Base-by-base conservation (phyloP, 2,113 vertebrate species). In the Lonchura striata region DNA sequence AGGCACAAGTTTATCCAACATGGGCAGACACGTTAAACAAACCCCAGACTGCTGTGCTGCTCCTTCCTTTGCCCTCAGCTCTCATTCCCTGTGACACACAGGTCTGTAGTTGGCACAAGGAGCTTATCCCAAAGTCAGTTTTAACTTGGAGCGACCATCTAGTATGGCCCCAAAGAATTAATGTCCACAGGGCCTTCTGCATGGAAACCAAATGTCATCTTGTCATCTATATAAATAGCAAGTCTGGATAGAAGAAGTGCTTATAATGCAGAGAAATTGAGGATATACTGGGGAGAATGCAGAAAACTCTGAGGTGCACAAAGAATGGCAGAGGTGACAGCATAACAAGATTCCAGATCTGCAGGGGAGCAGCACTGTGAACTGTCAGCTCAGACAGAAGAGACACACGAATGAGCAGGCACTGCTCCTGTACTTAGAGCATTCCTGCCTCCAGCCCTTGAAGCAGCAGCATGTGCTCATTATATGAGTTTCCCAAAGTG, bases 291-390 rank as follows among this genome's bases (percentile, higher is more conserved):
- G 30, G 56, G 83, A 82, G 37, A 60, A 61, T 8, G 37, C 49
- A 88, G 74, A 53, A 92, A 81, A 69, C 27, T 47, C 30, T 0
- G 4, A 84, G 33, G 57, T 44, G 53, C 77, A 22, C 47, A 57
- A 65, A 75, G 90, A 68, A 82, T n/a, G 65, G 47, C 87, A 77
- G 77, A 87, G 65, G 80, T 77, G 63, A 90, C 31, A 64, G 57
- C 71, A 20, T 37, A 50, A 70, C 4, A 12, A 78, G n/a, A 61
- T 33, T 56, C 41, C 86, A 82, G 65, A 90, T n/a, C 78, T 68
- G 78, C 49, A 79, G 49, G 57, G 42, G 37, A 66, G 24, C 19
- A 68, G 50, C 22, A 27, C 61, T 42, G 37, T 56, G 49, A 87
- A 63, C 41, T 56, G 4, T 70, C 60, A 75, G 61, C 78, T 79